phyloP scores from a whole-genome alignment of 2,888 invertebrate species.

The Hypsopygia costalis region DNA sequence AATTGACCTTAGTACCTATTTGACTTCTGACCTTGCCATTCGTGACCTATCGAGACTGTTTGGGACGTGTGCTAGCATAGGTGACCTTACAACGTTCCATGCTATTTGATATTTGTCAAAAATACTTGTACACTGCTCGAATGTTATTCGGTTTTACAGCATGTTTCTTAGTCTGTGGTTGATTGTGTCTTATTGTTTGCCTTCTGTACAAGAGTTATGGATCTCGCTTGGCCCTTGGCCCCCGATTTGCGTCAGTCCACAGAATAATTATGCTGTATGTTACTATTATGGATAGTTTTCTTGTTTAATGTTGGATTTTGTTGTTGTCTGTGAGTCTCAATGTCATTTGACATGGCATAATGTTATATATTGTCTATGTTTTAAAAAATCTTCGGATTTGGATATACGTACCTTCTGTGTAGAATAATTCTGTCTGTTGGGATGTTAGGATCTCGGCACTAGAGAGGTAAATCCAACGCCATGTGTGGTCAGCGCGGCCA shows the following conservation, averaged over 20 bases:
- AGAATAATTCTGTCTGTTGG: too few relatives aligned
- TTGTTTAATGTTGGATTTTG: too few relatives aligned
- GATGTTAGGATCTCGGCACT: too few relatives aligned
- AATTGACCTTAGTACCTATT: slow-evolving; percentile 55
- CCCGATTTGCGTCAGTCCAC: slow-evolving; percentile 63
- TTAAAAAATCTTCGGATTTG: too few relatives aligned
- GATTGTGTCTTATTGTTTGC: slow-evolving; percentile 35
- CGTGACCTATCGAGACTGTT: slow-evolving; percentile 56
- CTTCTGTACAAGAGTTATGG: slow-evolving; percentile 54
- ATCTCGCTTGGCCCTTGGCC: slow-evolving; percentile 62
- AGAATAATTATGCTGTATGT: slow-evolving; percentile 66
- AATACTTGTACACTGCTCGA: slow-evolving; percentile 17
- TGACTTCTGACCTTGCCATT: slow-evolving; percentile 50
- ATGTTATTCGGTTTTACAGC: slow-evolving; percentile 3
- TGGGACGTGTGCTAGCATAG: slow-evolving; percentile 49
- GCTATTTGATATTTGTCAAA: slow-evolving; percentile 5
- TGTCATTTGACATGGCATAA: too few relatives aligned
- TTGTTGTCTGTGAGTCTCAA: too few relatives aligned
- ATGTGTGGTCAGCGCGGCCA: too few relatives aligned
- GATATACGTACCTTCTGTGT: too few relatives aligned
- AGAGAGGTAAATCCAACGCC: too few relatives aligned
- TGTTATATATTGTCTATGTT: too few relatives aligned
- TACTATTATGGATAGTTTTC: slow-evolving; percentile 23
- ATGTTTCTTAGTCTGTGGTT: slow-evolving; percentile 29
- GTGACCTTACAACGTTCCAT: slow-evolving; percentile 22